Evolutionary conservation across 2,113 vertebrate genomes (phyloP).

Genomic region (Tinamus guttatus): DNA sequence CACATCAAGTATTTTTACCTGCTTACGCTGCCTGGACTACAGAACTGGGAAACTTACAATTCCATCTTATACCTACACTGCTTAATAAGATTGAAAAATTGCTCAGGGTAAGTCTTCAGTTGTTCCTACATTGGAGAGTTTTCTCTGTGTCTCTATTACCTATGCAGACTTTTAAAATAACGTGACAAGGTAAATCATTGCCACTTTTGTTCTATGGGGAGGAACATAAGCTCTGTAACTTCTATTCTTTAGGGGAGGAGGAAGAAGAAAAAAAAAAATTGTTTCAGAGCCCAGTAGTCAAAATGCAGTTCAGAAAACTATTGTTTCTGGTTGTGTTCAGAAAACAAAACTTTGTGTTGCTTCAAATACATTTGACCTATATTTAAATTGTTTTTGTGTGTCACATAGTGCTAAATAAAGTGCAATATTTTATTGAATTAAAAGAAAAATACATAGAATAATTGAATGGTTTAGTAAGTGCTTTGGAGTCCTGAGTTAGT

Average conservation of each 20-base stretch:
- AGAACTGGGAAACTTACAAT: conserved; percentile 92
- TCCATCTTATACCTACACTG: conserved; percentile 92
- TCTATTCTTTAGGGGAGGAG: not conserved
- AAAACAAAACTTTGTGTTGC: not conserved
- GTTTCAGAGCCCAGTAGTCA: not conserved
- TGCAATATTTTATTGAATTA: not conserved
- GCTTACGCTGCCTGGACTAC: conserved; percentile 97
- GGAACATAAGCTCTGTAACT: not conserved
- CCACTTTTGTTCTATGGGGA: not conserved
- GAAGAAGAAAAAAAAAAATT: not conserved
- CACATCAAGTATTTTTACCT: conserved; percentile 98
- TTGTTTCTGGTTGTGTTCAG: not conserved
- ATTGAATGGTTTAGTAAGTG: not conserved
- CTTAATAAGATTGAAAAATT: conserved; percentile 95
- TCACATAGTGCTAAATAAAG: not conserved
- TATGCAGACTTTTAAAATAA: not conserved
- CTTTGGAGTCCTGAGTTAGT: not conserved
- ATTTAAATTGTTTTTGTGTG: not conserved
- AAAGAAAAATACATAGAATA: not conserved
- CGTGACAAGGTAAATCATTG: not conserved
- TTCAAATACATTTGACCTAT: not conserved
- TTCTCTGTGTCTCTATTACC: not conserved
- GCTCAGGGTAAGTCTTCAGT: conserved; percentile 83
- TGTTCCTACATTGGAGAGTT: not conserved
- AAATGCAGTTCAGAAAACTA: not conserved